Percentiles rank a stretch among this genome's conserved stretches.
Conservation (phyloP, 2,113 vertebrate species). For the Pimephales promelas region DNA sequence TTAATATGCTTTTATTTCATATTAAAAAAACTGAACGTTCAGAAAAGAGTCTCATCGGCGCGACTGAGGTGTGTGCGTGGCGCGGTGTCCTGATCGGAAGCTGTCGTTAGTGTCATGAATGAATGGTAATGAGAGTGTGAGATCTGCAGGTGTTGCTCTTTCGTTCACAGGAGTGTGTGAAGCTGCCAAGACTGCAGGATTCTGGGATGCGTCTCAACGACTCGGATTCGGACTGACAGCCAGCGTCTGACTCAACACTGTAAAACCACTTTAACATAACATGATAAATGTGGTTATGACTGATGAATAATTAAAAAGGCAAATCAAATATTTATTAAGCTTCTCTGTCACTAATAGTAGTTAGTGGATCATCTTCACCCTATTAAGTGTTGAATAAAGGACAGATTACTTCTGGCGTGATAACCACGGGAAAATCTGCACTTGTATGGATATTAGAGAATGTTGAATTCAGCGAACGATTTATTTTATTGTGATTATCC, state of each 20-base stretch:
- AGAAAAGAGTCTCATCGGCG: not conserved
- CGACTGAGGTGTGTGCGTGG: not conserved
- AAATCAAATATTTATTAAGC: slow-evolving; percentile 28
- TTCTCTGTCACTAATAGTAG: slow-evolving; percentile 2
- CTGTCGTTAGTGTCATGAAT: not conserved
- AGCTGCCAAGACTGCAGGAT: slow-evolving; percentile 25
- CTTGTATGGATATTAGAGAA: not conserved
- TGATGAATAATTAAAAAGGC: slow-evolving; percentile 33
- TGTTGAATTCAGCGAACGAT: not conserved
- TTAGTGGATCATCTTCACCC: not conserved
- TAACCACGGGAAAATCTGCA: not conserved
- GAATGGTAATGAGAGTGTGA: slow-evolving; percentile 19
- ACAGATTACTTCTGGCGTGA: not conserved
- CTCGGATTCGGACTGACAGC: not conserved
- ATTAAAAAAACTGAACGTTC: not conserved
- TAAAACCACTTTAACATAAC: not conserved
- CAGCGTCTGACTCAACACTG: not conserved
- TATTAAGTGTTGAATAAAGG: not conserved
- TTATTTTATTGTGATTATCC: not conserved
- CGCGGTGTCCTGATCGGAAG: not conserved
- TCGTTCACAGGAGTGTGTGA: not conserved
- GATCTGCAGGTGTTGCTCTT: slow-evolving; percentile 36
- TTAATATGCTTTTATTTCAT: too few relatives aligned
- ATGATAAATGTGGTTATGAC: slow-evolving; percentile 19
- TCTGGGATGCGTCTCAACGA: not conserved